phyloP scores from a whole-genome alignment of 2,797 vertebrate genomes.

The Amblyraja radiata region DNA sequence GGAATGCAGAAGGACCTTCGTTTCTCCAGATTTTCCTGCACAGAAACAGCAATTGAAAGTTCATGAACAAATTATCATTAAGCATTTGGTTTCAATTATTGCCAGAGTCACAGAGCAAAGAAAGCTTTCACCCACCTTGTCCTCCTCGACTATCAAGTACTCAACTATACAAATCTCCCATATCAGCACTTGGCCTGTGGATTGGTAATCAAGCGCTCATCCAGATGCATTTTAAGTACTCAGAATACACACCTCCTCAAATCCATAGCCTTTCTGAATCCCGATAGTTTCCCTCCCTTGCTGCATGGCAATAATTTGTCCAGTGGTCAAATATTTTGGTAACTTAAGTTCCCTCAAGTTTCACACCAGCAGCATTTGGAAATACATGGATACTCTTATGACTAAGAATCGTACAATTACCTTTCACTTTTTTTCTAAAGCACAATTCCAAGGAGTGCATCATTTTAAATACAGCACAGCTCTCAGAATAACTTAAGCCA shows the following conservation, averaged over 20 bases:
- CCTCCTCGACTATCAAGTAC: no score
- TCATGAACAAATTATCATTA: neutral
- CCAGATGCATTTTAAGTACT: no score
- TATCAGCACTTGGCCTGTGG: no score
- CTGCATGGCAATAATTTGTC: neutral
- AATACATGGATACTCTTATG: neutral
- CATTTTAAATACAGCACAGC: neutral
- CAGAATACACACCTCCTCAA: no score
- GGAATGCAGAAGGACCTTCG: slow-evolving; percentile 69
- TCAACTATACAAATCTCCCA: no score
- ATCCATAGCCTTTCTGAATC: neutral
- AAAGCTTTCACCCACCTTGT: no score
- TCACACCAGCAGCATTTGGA: neutral
- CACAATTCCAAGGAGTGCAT: neutral
- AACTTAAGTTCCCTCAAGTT: neutral
- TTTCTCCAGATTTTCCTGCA: slow-evolving; percentile 67
- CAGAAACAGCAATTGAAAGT: neutral
- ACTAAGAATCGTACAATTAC: neutral
- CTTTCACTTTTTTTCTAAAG: neutral
- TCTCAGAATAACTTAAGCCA: neutral
- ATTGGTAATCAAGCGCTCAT: no score
- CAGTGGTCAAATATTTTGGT: neutral
- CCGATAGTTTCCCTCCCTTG: neutral
- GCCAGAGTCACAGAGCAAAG: no score
- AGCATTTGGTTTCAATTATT: neutral